Evolutionary conservation across 2,797 vertebrate genomes (phyloP), one percentile per base, ranked within the genome.

Genomic region (Melanotaenia parkinsoni): DNA sequence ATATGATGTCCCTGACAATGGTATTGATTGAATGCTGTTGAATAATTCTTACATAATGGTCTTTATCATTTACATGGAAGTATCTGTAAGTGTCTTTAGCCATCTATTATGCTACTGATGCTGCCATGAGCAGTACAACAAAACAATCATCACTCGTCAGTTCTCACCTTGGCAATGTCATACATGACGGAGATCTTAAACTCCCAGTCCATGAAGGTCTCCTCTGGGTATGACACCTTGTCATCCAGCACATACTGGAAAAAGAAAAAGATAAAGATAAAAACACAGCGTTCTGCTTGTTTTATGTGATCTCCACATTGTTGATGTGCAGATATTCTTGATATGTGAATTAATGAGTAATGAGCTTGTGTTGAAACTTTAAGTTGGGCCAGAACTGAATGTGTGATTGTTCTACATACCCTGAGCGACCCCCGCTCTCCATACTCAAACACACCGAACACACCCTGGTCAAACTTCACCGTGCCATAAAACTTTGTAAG

Each of bases 401-500:
- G 32, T 47, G 51, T 12, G 10, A 8, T 4, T 40, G 58, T 20
- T 68, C 26, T 51, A 84, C 93, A 83, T 92, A 99, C 98, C 95
- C 93, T 91, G 60, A 99, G 93, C 0, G 97, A 98, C 32, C 97
- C 98, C 83, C 97, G 94, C 87, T 98, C 96, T 0, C 97, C 98
- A 51, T 97, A 99, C 76, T 99, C 98, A 26, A 95, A 95, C 87
- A 99, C 97, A 3, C 94, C 97, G 30, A 97, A 98, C 89, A 97
- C 96, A 24, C 91, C 94, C n/a, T 91, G 62, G 30, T 97, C 96
- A 50, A 96, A 91, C 90, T 96, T 97, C 86, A 97, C 96, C 0
- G 97, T 99, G 84, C 98, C 98, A 0, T 99, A 99, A 92, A 99
- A 99, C 93, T 99, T 99, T 45, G 97, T 98, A 85, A 99, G 92